Conservation (phyloP, 2,797 vertebrate genomes). For the Natrix natrix region DNA sequence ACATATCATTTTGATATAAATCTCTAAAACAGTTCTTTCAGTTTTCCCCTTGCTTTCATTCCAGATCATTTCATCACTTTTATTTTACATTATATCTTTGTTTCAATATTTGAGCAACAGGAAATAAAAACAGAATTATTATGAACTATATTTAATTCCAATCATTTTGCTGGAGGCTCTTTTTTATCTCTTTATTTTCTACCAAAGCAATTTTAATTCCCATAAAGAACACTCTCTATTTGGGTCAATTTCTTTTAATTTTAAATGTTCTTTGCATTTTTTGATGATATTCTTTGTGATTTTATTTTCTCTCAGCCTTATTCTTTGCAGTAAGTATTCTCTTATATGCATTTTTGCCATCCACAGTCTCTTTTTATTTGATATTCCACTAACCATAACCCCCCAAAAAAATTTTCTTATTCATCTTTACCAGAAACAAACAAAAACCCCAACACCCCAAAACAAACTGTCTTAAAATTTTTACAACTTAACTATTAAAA, state of each 20-base stretch:
- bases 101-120: background rate
- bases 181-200: background rate
- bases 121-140: background rate
- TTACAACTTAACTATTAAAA: background rate
- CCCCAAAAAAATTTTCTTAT: background rate
- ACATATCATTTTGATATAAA: background rate
- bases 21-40: background rate
- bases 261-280: background rate
- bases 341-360: background rate
- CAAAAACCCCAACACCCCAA: background rate
- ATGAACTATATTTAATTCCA: background rate
- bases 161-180: background rate
- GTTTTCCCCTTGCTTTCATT: background rate
- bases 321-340: background rate
- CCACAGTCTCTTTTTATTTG: background rate
- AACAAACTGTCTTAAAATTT: background rate
- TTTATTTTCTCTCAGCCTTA: background rate
- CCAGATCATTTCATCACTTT: background rate
- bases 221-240: background rate
- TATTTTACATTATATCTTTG: background rate
- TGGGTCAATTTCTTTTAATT: background rate
- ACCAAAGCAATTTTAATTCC: background rate
- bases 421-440: background rate
- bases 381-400: background rate
- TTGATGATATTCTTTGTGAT: background rate